Evolutionary conservation across 2,113 vertebrate species (phyloP).

Genomic region (Isichthys henryi): DNA sequence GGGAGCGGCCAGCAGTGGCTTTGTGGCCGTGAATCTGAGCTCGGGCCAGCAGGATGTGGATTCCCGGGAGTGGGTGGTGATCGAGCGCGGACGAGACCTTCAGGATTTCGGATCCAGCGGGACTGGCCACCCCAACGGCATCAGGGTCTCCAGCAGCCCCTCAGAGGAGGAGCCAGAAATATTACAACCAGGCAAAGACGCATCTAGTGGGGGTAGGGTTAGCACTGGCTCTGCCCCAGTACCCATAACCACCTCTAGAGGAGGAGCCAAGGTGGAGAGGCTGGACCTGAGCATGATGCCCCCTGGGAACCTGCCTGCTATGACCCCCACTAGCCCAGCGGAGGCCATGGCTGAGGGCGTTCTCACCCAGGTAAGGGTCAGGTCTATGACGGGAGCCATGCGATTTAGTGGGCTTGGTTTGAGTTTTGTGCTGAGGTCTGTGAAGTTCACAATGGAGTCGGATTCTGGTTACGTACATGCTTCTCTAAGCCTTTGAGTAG

Average conservation of each 20-base stretch:
- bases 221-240: constrained; percentile 37
- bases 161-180: constrained; percentile 87
- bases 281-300: constrained; percentile 72
- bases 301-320: constrained; percentile 62
- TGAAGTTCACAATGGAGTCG: not conserved
- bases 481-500: not conserved
- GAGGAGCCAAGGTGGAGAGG: constrained; percentile 61
- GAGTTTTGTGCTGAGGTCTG: not conserved
- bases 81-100: constrained; percentile 77
- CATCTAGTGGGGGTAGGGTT: constrained; percentile 61
- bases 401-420: not conserved
- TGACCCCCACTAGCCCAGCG: constrained; percentile 82
- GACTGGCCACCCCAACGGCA: constrained; percentile 56
- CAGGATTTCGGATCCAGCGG: constrained; percentile 64
- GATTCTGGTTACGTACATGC: not conserved
- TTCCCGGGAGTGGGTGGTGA: constrained; percentile 93
- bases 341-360: constrained; percentile 89
- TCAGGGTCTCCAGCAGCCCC: constrained; percentile 74
- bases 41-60: constrained; percentile 85
- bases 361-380: constrained; percentile 77
- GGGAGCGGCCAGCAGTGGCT: constrained; percentile 79
- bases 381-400: not conserved
- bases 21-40: constrained; percentile 87
- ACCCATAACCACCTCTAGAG: constrained; percentile 48
- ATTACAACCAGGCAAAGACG: constrained; percentile 69